Percentiles rank a stretch among this genome's conserved stretches.
phyloP scores from a whole-genome alignment of 1,140 invertebrate species.

The Drosophila virilis region DNA sequence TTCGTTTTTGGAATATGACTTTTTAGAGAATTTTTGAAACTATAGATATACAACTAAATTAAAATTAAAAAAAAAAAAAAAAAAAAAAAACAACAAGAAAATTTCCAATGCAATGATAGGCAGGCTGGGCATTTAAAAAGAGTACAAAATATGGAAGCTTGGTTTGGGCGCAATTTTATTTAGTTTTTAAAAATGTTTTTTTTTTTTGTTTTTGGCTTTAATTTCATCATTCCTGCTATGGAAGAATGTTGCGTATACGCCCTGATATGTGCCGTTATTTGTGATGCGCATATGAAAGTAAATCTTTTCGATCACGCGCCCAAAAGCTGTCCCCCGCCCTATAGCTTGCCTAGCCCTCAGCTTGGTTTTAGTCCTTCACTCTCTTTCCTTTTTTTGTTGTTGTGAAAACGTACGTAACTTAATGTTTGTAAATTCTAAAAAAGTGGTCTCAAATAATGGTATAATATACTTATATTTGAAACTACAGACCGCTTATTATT shows the following conservation, averaged over 20 bases:
- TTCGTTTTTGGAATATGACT: slow-evolving; percentile 55
- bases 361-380: slow-evolving; percentile 78
- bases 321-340: slow-evolving; percentile 1
- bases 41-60: slow-evolving; percentile 53
- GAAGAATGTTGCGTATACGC: slow-evolving; percentile 53
- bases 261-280: slow-evolving; percentile 50
- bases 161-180: slow-evolving; percentile 10
- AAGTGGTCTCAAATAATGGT: slow-evolving; percentile 47
- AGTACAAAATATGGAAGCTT: not conserved
- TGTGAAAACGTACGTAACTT: slow-evolving; percentile 23
- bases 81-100: slow-evolving; percentile 38
- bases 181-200: not conserved
- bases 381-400: slow-evolving; percentile 71
- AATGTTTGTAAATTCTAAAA: slow-evolving; percentile 52
- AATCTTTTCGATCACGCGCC: slow-evolving; percentile 3
- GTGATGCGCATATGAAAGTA: not conserved
- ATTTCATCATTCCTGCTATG: not conserved
- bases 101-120: slow-evolving; percentile 34
- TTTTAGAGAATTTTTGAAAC: slow-evolving; percentile 65
- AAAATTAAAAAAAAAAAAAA: slow-evolving; percentile 45
- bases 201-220: slow-evolving; percentile 24
- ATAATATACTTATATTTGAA: slow-evolving; percentile 2
- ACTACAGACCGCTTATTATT: slow-evolving; percentile 15
- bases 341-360: slow-evolving; percentile 26
- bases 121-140: slow-evolving; percentile 24